These are phyloP conservation scores for Poecilus cupreus DNA, from an alignment of 2,888 invertebrate species.

Conservation along the genomic window DNA sequence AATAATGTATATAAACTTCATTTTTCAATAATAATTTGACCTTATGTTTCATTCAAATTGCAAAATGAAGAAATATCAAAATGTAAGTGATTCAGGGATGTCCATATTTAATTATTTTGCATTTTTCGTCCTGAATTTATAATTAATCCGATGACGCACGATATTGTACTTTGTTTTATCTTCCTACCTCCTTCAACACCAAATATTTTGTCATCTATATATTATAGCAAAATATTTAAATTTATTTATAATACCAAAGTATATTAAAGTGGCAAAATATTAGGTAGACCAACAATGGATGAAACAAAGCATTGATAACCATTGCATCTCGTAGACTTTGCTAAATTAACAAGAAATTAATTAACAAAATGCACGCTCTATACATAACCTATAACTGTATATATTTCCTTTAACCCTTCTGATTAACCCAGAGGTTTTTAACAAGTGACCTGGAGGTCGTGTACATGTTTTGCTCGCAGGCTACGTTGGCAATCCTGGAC, in stretches of 20 bases:
- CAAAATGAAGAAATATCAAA: slow-evolving; percentile 55
- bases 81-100: slow-evolving; percentile 40
- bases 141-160: neutral
- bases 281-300: too few species aligned
- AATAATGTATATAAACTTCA: too few species aligned
- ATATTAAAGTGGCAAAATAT: too few species aligned
- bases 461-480: slow-evolving; percentile 75
- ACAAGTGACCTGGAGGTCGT: neutral
- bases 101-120: neutral
- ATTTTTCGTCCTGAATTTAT: neutral
- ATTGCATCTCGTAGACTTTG: too few species aligned
- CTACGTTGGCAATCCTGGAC: slow-evolving; percentile 96
- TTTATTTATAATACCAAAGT: too few species aligned
- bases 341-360: too few species aligned
- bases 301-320: too few species aligned
- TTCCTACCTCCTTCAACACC: neutral
- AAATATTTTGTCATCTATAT: neutral
- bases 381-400: too few species aligned
- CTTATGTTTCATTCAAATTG: neutral
- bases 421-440: too few species aligned
- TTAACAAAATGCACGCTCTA: too few species aligned
- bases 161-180: neutral
- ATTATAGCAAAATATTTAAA: too few species aligned
- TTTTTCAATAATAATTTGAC: too few species aligned
- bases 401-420: neutral